A percentile compares a stretch with the other conserved stretches of the same genome.
phyloP scores from a whole-genome alignment of 2,797 vertebrate species.

The Centroberyx gerrardi region DNA sequence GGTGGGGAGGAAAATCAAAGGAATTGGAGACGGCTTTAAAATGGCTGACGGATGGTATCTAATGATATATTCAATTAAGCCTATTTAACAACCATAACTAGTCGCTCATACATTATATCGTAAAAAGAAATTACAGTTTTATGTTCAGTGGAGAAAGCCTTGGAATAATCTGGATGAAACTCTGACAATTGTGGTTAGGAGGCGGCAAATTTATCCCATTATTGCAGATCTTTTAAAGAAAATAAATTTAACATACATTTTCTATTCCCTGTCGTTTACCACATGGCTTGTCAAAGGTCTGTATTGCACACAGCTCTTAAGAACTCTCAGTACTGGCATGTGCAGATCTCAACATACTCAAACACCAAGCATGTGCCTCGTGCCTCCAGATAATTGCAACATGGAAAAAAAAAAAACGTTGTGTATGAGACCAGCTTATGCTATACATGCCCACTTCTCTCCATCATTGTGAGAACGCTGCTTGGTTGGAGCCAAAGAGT shows the following conservation, averaged over 20 bases:
- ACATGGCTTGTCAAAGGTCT: neutral
- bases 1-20: conserved; percentile 4
- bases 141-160: neutral
- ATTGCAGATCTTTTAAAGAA: neutral
- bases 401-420: neutral
- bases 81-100: neutral
- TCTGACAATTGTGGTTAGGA: neutral
- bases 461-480: neutral
- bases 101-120: neutral
- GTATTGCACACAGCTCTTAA: neutral
- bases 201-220: neutral
- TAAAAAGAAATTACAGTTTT: neutral
- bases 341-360: neutral
- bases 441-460: neutral
- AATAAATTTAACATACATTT: neutral
- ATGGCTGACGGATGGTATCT: neutral
- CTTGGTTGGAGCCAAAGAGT: neutral
- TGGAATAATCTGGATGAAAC: neutral
- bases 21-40: neutral
- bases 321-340: neutral
- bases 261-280: neutral
- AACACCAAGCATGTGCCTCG: no score
- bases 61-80: neutral
- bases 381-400: no score
- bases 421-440: neutral